phyloP scores from a whole-genome alignment of 2,888 invertebrate species.

The Pinctada fucata region DNA sequence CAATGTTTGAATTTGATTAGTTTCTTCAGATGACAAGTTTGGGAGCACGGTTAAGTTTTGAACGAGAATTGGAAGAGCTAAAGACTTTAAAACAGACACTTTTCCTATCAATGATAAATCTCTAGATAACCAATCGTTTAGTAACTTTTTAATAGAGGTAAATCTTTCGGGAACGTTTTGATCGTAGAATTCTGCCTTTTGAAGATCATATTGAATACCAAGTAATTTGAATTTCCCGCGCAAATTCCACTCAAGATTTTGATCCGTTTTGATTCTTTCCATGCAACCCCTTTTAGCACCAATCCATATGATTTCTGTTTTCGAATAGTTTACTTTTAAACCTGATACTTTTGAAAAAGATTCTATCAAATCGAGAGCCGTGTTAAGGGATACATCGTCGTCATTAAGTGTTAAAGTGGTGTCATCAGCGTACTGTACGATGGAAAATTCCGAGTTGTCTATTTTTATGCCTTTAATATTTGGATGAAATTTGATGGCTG shows the following conservation, averaged over 20 bases:
- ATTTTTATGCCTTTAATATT: slow-evolving; percentile 23
- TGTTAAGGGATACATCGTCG: too few relatives aligned
- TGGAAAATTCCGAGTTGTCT: slow-evolving; percentile 13
- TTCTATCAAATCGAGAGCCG: too few relatives aligned
- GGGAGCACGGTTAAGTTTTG: neutral
- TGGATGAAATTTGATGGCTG: slow-evolving; percentile 2
- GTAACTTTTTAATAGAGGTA: neutral
- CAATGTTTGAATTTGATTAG: neutral
- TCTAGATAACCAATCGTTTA: neutral
- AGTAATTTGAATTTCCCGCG: slow-evolving; percentile 6
- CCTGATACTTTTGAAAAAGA: too few relatives aligned
- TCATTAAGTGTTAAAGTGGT: slow-evolving; percentile 10
- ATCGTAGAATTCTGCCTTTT: neutral
- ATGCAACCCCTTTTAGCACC: slow-evolving; percentile 18
- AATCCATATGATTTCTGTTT: slow-evolving; percentile 17
- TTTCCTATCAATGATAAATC: neutral
- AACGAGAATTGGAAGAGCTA: neutral
- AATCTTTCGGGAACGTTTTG: slow-evolving; percentile 4
- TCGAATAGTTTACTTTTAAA: slow-evolving; percentile 12
- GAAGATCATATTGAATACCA: slow-evolving; percentile 10
- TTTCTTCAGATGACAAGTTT: neutral
- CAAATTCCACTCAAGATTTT: slow-evolving; percentile 8
- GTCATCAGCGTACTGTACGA: too few relatives aligned
- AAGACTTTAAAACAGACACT: neutral
- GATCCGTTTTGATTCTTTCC: neutral